Evolutionary conservation across 2,888 invertebrate genomes (phyloP).

Genomic region (Pseudococcus longispinus): DNA sequence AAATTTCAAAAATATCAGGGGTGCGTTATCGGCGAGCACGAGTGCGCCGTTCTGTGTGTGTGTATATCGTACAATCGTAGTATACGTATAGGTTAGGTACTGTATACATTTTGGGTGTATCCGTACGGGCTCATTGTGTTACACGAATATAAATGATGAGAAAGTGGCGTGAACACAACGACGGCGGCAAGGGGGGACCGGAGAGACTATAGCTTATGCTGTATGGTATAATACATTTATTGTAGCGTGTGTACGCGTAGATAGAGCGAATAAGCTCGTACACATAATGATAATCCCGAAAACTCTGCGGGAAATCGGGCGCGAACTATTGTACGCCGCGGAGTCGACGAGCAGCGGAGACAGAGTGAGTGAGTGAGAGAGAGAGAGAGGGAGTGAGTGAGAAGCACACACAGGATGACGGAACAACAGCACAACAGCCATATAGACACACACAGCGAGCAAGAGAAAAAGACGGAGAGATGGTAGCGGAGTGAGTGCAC

Average conservation of each 20-base stretch:
- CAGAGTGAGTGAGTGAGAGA: neutral
- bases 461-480: neutral
- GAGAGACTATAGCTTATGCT: neutral
- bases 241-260: neutral
- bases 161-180: neutral
- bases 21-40: constrained; percentile 1
- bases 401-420: neutral
- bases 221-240: neutral
- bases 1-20: constrained; percentile 31
- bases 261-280: constrained; percentile 49
- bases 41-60: neutral
- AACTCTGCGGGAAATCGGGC: constrained; percentile 53
- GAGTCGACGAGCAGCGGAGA: neutral
- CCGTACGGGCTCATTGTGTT: constrained; percentile 21
- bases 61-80: no score
- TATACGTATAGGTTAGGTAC: neutral
- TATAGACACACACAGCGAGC: neutral
- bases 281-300: constrained; percentile 52
- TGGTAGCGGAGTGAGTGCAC: neutral
- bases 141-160: neutral
- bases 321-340: constrained; percentile 20
- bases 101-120: neutral
- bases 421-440: no score
- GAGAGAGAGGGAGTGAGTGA: no score
- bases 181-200: neutral